Base-by-base conservation (phyloP, 2,888 invertebrate species). In the Suillia variegata region DNA sequence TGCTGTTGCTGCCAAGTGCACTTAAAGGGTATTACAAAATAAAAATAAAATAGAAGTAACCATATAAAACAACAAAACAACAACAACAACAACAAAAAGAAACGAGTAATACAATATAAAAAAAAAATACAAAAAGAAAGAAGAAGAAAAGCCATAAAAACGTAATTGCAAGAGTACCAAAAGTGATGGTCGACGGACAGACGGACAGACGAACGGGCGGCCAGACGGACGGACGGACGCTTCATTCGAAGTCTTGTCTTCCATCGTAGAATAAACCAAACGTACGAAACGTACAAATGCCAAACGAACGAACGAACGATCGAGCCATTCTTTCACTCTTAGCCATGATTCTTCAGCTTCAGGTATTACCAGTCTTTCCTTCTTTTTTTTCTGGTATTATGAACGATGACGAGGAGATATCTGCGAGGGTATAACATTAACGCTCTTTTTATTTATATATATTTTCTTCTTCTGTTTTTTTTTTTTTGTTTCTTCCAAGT, bases 251-350 rank as follows among this genome's bases (percentile, higher is more conserved):
- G n/a, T n/a, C n/a, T n/a, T n/a, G n/a, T n/a, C n/a, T n/a, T n/a
- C n/a, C n/a, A n/a, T n/a, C n/a, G n/a, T n/a, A n/a, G n/a, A n/a
- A n/a, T n/a, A n/a, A n/a, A n/a, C n/a, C n/a, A n/a, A n/a, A n/a
- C n/a, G n/a, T n/a, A n/a, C n/a, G n/a, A n/a, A n/a, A n/a, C n/a
- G n/a, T n/a, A n/a, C n/a, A n/a, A n/a, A n/a, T n/a, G n/a, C n/a
- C n/a, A n/a, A n/a, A n/a, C n/a, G n/a, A n/a, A n/a, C n/a, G n/a
- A n/a, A n/a, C n/a, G n/a, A n/a, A n/a, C n/a, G n/a, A n/a, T n/a
- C n/a, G n/a, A 38, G 15, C 22, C 1, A 33, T 52, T 52, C 52
- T 52, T 52, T 52, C 52, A 33, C 52, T 52, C 52, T 52, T 52
- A 52, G 20, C 33, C 52, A 38, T 20, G 20, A 52, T 52, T 6